Evolutionary conservation across 1,140 invertebrate species (phyloP), one percentile per base, ranked within the genome.

Genomic region (Anagrus nilaparvatae): DNA sequence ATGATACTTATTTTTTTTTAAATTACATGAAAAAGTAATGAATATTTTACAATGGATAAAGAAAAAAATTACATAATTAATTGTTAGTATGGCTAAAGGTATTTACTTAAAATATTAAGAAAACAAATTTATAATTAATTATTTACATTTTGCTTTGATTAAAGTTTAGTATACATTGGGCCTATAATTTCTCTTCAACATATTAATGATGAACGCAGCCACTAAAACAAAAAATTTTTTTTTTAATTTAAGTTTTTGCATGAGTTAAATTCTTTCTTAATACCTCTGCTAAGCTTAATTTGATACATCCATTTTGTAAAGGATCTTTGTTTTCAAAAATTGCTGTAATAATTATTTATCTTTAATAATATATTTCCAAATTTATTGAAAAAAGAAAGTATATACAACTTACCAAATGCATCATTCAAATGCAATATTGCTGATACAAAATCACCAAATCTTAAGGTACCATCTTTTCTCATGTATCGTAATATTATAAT

Each of bases 391-490:
- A 46, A 14, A 39, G 40, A 33, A 8, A 12, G 5, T 18, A 39
- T 21, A 13, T 35, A 38, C 7, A 32, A 63, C 73, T 81, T 75
- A 87, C 87, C 81, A 60, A 93, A 93, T 21, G 88, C 84, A 41
- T 87, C 78, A 43, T 84, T 87, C 21, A 95, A 69, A 58, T 91
- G 87, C 46, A 94, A 72, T 57, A 94, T 84, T 24, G 87, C 84
- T 5, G 84, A 87, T 1, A 93, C 88, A 59, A 91, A 94, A 63
- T 95, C 89, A 13, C 89, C 89, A 58, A 94, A 90, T 52, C 89
- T 69, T n/a, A 94, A 68, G 27, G 88, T 92, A 31, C 89, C 88
- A 61, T 95, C 89, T 65, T 92, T 93, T 43, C 88, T 77, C 83
- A 93, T 93, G 53, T 91, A 92, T 45, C 86, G 73, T 39, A 92